phyloP scores from a whole-genome alignment of 2,113 vertebrate genomes.

The Xyrauchen texanus region DNA sequence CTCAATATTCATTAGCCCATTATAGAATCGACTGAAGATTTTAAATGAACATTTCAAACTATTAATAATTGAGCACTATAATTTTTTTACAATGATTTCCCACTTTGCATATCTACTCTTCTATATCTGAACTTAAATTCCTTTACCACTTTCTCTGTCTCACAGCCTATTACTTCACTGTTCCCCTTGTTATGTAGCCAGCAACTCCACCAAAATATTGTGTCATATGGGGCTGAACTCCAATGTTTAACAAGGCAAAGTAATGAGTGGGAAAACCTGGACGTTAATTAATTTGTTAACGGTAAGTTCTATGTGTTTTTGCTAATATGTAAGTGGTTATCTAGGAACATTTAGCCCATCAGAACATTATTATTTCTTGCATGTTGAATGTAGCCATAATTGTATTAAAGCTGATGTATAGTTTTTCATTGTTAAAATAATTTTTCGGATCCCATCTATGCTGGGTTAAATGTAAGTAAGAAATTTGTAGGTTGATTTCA shows the following conservation, averaged over 20 bases:
- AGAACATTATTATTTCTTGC: no score
- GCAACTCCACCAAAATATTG: neutral
- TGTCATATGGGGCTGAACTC: slow-evolving; percentile 30
- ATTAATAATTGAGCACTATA: no score
- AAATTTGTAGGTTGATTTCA: no score
- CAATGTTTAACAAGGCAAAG: slow-evolving; percentile 31
- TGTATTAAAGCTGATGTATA: no score
- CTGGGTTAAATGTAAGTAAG: no score
- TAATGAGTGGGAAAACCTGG: slow-evolving; percentile 31
- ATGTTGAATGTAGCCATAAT: no score
- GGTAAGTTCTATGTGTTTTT: slow-evolving; percentile 21
- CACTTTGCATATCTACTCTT: neutral
- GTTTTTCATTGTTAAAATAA: no score
- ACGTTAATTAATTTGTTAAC: neutral
- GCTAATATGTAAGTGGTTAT: no score
- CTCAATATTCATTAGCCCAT: neutral
- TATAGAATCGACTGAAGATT: neutral
- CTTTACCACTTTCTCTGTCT: neutral
- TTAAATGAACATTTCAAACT: no score
- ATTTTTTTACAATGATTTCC: no score
- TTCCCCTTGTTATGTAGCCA: neutral
- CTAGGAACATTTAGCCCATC: no score
- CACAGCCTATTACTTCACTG: neutral
- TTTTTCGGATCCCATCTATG: no score
- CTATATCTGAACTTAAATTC: neutral